Percentiles rank a stretch among this genome's conserved stretches.
These are phyloP conservation scores for Danio albolineatus DNA, from an alignment of 2,797 vertebrate genomes.

Conservation along the genomic window DNA sequence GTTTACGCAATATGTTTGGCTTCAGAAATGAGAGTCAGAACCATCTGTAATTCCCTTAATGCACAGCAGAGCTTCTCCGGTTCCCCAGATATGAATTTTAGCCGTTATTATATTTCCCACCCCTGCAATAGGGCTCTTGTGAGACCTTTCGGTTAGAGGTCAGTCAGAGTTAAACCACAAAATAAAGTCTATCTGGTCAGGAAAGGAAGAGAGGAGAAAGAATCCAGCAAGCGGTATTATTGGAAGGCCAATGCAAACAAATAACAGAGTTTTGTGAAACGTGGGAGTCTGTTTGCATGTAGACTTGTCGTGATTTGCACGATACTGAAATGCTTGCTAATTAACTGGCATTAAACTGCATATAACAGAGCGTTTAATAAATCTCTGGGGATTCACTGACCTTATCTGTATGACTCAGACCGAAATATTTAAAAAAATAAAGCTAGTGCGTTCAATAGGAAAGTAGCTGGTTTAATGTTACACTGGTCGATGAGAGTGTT, in stretches of 20 bases:
- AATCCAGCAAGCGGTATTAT: conserved; percentile 38
- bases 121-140: conserved; percentile 14
- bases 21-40: conserved; percentile 31
- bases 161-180: conserved; percentile 35
- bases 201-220: neutral
- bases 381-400: conserved; percentile 35
- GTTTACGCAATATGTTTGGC: conserved; percentile 46
- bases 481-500: neutral
- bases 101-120: conserved; percentile 45
- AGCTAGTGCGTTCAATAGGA: conserved; percentile 11
- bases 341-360: conserved; percentile 34
- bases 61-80: conserved; percentile 22
- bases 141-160: conserved; percentile 45
- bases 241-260: conserved; percentile 44
- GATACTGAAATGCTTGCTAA: conserved; percentile 29
- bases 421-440: neutral
- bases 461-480: conserved; percentile 9
- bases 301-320: neutral
- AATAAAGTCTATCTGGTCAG: conserved; percentile 18
- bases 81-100: conserved; percentile 46
- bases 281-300: neutral
- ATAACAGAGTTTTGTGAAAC: neutral
- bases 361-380: conserved; percentile 29
- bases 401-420: conserved; percentile 30
- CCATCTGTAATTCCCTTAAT: conserved; percentile 34